These are phyloP conservation scores for Eilema sororculum DNA, from an alignment of 2,888 invertebrate genomes.

Conservation along the genomic window DNA sequence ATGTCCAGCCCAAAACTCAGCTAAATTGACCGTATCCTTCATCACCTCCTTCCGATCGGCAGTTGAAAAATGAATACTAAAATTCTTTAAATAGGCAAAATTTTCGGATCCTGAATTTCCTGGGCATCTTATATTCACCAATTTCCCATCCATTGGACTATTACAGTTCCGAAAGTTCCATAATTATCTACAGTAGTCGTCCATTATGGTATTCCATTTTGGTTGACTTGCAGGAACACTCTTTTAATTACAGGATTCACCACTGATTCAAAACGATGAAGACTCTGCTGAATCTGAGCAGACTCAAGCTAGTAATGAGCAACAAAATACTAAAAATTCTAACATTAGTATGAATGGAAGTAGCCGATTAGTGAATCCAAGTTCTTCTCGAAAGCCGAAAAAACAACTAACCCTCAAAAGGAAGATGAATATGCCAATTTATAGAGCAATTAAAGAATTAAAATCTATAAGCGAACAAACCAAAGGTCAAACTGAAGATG, in stretches of 20 bases:
- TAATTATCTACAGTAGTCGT: no score
- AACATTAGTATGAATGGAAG: conserved; percentile 7
- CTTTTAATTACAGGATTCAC: conserved; percentile 25
- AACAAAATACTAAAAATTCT: not conserved
- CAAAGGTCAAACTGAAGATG: conserved; percentile 29
- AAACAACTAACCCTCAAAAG: conserved; percentile 17
- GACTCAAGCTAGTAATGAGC: conserved; percentile 11
- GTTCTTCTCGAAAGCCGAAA: conserved; percentile 8
- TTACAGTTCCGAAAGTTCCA: no score
- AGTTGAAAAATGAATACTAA: no score
- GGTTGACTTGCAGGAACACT: conserved; percentile 22
- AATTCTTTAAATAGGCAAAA: no score
- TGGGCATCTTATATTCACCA: no score
- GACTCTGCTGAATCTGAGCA: conserved; percentile 23
- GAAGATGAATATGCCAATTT: conserved; percentile 23
- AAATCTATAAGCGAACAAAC: conserved; percentile 26
- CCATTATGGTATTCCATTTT: no score
- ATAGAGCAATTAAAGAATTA: conserved; percentile 33
- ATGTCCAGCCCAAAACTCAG: no score
- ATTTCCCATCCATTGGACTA: no score
- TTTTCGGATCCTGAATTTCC: no score
- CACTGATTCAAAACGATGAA: conserved; percentile 29
- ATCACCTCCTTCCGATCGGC: no score
- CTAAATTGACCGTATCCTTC: no score
- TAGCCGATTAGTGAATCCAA: not conserved